Evolutionary conservation across 1,140 invertebrate species (phyloP).

Genomic region (Drosophila yakuba): DNA sequence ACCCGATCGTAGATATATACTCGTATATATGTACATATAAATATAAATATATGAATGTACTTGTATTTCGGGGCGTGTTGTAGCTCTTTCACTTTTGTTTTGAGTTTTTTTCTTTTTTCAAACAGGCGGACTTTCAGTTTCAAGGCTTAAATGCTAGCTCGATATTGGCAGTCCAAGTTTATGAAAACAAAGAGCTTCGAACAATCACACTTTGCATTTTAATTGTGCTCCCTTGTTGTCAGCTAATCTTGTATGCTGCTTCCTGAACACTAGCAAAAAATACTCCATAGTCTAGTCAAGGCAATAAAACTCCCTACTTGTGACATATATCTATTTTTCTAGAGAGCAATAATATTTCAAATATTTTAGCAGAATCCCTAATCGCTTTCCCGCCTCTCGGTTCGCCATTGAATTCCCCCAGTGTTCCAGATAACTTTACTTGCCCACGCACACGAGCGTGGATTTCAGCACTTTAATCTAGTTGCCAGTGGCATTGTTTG

Average conservation of each 20-base stretch:
- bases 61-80: constrained; percentile 2
- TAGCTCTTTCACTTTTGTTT: constrained; percentile 49
- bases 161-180: background rate
- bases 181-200: constrained; percentile 6
- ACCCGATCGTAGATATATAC: constrained; percentile 1
- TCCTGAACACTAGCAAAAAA: background rate
- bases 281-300: no score
- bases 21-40: background rate
- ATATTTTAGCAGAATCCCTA: constrained; percentile 15
- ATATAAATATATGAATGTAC: background rate
- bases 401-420: background rate
- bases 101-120: background rate
- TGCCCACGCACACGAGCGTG: constrained; percentile 33
- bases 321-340: no score
- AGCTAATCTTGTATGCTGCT: background rate
- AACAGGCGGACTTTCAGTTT: constrained; percentile 32
- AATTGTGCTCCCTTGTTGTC: background rate
- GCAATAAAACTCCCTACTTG: background rate
- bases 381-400: background rate
- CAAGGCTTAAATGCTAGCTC: constrained; percentile 19
- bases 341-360: background rate
- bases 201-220: constrained; percentile 1
- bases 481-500: constrained; percentile 37
- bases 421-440: constrained; percentile 35
- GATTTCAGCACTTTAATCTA: constrained; percentile 37